A percentile compares a stretch with the other conserved stretches of the same genome.
These are phyloP conservation scores for Drosophila takahashii DNA, from an alignment of 1,140 invertebrate genomes.

Conservation along the genomic window DNA sequence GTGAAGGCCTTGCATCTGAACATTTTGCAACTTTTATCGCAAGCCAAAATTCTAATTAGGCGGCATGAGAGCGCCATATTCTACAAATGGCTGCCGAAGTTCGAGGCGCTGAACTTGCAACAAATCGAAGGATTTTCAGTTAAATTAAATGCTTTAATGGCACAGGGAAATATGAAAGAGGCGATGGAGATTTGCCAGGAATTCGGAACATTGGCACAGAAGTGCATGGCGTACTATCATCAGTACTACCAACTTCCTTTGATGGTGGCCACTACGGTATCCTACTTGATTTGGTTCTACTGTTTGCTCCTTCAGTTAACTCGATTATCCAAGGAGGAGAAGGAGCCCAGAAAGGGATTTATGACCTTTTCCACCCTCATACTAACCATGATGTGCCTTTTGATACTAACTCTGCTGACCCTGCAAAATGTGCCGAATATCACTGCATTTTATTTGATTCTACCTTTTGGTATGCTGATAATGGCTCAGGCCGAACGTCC, in stretches of 20 bases:
- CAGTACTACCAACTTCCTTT: constrained; percentile 90
- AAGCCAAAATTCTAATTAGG: constrained; percentile 5
- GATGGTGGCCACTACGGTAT: constrained; percentile 86
- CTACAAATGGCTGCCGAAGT: constrained; percentile 43
- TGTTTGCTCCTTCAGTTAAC: constrained; percentile 39
- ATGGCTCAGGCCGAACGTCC: constrained; percentile 45
- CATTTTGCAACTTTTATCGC: constrained; percentile 4
- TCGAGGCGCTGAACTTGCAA: constrained; percentile 8
- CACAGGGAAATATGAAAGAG: neutral
- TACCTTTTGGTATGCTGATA: constrained; percentile 57
- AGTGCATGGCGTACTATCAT: constrained; percentile 90
- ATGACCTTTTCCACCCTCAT: constrained; percentile 2
- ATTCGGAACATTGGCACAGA: constrained; percentile 76
- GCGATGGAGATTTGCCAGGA: constrained; percentile 6
- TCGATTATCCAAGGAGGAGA: neutral
- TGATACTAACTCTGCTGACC: constrained; percentile 4
- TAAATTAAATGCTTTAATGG: neutral
- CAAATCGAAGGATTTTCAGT: constrained; percentile 17
- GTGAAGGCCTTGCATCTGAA: constrained; percentile 87
- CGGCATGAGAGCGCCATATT: constrained; percentile 39
- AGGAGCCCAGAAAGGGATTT: neutral
- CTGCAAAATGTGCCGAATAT: constrained; percentile 56
- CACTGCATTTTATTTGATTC: constrained; percentile 58
- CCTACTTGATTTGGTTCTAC: constrained; percentile 90
- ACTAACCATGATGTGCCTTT: constrained; percentile 1